Conservation (phyloP, 2,888 invertebrate species). For the Arctia plantaginis region DNA sequence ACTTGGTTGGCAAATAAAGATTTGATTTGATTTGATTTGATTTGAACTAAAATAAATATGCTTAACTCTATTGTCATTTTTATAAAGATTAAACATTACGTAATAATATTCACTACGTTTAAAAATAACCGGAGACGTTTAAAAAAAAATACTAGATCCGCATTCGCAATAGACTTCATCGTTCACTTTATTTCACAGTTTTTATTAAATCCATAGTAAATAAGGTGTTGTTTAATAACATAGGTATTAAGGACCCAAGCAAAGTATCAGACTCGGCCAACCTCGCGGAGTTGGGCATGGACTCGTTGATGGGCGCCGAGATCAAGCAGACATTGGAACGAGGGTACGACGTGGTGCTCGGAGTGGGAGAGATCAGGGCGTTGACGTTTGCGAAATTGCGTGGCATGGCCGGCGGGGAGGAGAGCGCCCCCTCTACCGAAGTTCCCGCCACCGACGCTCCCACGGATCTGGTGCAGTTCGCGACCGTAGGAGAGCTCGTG, state of each 20-base stretch:
- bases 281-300: conserved; percentile 98
- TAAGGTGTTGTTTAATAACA: neutral
- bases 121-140: no score
- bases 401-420: conserved; percentile 81
- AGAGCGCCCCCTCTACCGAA: conserved; percentile 36
- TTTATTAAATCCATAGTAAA: neutral
- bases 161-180: neutral
- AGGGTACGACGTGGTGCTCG: conserved; percentile 95
- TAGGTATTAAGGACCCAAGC: conserved; percentile 94
- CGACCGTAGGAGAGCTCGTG: conserved; percentile 88
- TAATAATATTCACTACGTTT: no score
- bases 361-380: conserved; percentile 95
- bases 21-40: no score
- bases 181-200: neutral
- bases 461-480: conserved; percentile 80
- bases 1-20: no score
- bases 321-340: conserved; percentile 98
- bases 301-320: conserved; percentile 99
- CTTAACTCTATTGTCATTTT: no score
- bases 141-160: no score
- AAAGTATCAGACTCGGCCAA: conserved; percentile 91
- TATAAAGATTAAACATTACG: no score
- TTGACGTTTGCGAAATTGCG: conserved; percentile 92
- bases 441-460: conserved; percentile 38
- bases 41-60: no score